Evolutionary conservation across 2,113 vertebrate species (phyloP).

Genomic region (Panthera uncia): DNA sequence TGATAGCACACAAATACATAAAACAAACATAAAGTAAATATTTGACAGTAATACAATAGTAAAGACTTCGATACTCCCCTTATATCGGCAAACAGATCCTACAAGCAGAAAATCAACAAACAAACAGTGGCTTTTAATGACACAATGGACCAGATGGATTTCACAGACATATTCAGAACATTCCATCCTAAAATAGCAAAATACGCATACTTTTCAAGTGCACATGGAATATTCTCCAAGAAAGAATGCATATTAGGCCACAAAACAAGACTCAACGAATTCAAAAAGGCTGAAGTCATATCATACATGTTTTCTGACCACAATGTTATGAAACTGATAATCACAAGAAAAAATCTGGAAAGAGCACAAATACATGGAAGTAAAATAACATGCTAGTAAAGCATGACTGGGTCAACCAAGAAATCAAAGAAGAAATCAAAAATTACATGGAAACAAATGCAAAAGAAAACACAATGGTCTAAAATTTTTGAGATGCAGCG

Average conservation of each 20-base stretch:
- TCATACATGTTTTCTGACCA: not conserved
- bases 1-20: not conserved
- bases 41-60: not conserved
- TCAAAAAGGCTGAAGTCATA: not conserved
- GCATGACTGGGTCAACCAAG: not conserved
- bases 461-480: not conserved
- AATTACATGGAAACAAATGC: not conserved
- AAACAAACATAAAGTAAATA: not conserved
- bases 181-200: not conserved
- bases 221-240: not conserved
- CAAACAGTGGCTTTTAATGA: not conserved
- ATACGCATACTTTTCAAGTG: not conserved
- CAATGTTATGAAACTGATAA: not conserved
- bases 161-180: not conserved
- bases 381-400: not conserved
- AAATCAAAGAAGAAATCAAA: not conserved
- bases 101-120: not conserved
- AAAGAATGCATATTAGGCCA: not conserved
- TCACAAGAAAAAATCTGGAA: not conserved
- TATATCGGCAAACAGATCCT: not conserved
- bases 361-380: not conserved
- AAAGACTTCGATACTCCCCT: not conserved
- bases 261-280: not conserved
- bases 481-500: not conserved
- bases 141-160: not conserved